phyloP scores from a whole-genome alignment of 2,797 vertebrate genomes.

The Pipistrellus pipistrellus region DNA sequence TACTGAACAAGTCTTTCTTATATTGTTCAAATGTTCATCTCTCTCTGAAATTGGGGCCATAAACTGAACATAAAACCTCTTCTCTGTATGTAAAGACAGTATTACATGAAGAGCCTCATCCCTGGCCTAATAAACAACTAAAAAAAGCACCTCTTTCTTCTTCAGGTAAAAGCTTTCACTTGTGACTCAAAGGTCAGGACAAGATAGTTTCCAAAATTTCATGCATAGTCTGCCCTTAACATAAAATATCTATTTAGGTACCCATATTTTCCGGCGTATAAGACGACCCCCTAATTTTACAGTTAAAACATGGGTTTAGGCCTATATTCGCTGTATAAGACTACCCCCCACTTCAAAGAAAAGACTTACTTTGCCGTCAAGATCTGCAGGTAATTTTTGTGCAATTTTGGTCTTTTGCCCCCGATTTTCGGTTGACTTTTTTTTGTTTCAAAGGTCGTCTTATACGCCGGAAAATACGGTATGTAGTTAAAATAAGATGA shows the following conservation, averaged over 20 bases:
- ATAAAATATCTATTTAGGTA: conserved; percentile 30
- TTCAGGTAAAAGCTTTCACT: neutral
- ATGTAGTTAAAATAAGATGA: neutral
- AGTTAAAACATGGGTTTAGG: too few species aligned
- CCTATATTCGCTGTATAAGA: too few species aligned
- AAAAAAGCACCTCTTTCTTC: neutral
- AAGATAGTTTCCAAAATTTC: conserved; percentile 37
- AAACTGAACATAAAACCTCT: neutral
- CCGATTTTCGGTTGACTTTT: too few species aligned
- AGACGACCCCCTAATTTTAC: too few species aligned
- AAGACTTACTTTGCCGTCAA: too few species aligned
- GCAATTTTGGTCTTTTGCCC: too few species aligned
- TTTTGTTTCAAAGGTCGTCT: too few species aligned
- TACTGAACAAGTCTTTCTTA: neutral
- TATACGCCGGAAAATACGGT: too few species aligned
- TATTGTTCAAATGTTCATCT: neutral
- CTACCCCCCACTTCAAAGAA: too few species aligned
- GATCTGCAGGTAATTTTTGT: too few species aligned
- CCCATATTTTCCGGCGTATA: too few species aligned
- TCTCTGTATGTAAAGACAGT: neutral
- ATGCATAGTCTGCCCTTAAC: neutral
- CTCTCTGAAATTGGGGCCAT: neutral
- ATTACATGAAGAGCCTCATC: neutral
- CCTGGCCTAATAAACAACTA: neutral
- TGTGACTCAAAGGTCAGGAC: conserved; percentile 12